Base-by-base conservation (phyloP, 2,888 invertebrate species). In the Elysia crispata region DNA sequence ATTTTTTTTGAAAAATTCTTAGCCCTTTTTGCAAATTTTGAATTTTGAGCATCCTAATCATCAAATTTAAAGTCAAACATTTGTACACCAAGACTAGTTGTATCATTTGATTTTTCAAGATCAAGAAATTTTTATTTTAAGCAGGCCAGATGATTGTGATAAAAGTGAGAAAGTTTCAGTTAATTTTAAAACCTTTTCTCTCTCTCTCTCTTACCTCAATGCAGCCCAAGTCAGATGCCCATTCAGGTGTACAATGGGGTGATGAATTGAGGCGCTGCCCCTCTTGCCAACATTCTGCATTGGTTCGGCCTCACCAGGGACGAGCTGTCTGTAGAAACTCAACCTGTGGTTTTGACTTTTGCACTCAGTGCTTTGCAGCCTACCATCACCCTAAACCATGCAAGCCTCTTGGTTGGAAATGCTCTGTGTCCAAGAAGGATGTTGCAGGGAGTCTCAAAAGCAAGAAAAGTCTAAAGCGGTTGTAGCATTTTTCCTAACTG, bases 261-360 rank as follows among this genome's bases (percentile, higher is more conserved):
- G 87, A 89, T 49, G 79, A 76, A 5, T 84, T 89, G 20, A 82
- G 84, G 41, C 85, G 86, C 31, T 89, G 89, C 81, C 87, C 88
- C 0, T 82, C 80, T 28, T 89, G 89, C 81, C 83, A 85, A 18
- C 83, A 83, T 33, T 85, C 88, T 11, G 85, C 89, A 23, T 84
- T 84, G 69, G 86, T 87, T 1, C 78, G 84, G 13, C 86, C 85
- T 1, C 84, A 85, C 0, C 85, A 87, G 62, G 87, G 88, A 1
- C 77, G 86, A 41, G 89, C 86, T 0, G 77, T 76, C n/a, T 89
- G 89, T 81, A 81, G 80, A 25, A 85, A 85, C 60, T n/a, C 64
- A 0, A 80, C 84, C n/a, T 89, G 89, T 81, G 50, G 28, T 8
- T 86, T 83, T 81, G 87, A 87, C 72, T 89, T 84, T 81, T 89